These are phyloP conservation scores for Hydropsyche betteni DNA, from an alignment of 2,888 invertebrate species.

Conservation along the genomic window DNA sequence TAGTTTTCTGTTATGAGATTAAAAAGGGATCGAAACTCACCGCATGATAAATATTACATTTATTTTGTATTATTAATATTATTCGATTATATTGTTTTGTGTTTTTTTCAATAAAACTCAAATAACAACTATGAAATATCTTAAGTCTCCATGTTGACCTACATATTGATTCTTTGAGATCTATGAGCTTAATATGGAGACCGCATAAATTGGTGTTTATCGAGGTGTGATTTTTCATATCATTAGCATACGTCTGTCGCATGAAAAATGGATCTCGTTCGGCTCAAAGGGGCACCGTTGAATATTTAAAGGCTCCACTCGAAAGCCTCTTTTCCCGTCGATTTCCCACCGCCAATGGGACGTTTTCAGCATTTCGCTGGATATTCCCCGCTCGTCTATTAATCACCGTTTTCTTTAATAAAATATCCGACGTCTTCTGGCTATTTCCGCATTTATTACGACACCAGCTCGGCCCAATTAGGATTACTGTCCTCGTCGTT, in stretches of 20 bases:
- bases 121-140: too few species aligned
- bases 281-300: not conserved
- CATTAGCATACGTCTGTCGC: slow-evolving; percentile 33
- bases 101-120: too few species aligned
- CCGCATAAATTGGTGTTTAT: too few species aligned
- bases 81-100: too few species aligned
- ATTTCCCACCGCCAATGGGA: not conserved
- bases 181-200: too few species aligned
- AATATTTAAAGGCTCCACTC: not conserved
- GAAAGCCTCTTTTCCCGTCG: slow-evolving; percentile 2
- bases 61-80: too few species aligned
- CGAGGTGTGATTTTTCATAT: slow-evolving; percentile 23
- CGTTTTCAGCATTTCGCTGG: not conserved
- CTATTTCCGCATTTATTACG: slow-evolving; percentile 14
- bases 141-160: too few species aligned
- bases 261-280: slow-evolving; percentile 16
- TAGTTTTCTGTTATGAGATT: too few species aligned
- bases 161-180: too few species aligned
- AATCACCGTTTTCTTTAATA: slow-evolving; percentile 15
- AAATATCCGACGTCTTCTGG: slow-evolving; percentile 6
- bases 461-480: slow-evolving; percentile 25
- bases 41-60: too few species aligned
- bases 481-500: slow-evolving; percentile 32
- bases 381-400: not conserved
- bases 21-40: too few species aligned